These are phyloP conservation scores for Muscicapa adusta DNA, from an alignment of 2,113 vertebrate genomes.

Conservation along the genomic window DNA sequence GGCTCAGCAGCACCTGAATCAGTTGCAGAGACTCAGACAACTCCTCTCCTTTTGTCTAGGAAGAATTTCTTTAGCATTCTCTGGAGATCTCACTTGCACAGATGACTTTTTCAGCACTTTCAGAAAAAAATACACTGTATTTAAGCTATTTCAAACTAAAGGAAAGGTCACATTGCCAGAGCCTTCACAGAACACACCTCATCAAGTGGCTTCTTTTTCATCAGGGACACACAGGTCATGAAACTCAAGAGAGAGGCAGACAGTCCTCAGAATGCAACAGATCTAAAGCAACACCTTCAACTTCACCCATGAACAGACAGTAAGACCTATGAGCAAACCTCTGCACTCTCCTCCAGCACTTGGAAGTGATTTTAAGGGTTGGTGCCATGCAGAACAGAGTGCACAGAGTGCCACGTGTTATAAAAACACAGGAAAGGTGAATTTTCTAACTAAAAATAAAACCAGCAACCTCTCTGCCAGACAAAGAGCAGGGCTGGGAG, in stretches of 20 bases:
- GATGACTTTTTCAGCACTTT: neutral
- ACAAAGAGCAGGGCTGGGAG: neutral
- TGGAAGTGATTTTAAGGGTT: neutral
- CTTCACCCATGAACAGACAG: neutral
- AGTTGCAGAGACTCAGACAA: neutral
- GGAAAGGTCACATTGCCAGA: neutral
- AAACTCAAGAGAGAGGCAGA: neutral
- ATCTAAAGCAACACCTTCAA: neutral
- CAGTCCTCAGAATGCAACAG: neutral
- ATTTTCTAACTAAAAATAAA: neutral
- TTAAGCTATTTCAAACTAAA: neutral
- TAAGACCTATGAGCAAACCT: neutral
- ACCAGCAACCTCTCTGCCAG: neutral
- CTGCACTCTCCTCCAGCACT: neutral
- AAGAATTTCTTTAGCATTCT: neutral
- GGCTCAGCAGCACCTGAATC: neutral
- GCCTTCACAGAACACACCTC: neutral
- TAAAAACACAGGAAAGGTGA: neutral
- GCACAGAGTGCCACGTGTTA: neutral
- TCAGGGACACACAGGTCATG: neutral
- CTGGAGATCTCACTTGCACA: neutral
- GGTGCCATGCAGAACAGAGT: neutral
- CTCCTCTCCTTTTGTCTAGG: neutral
- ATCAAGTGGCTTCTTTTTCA: neutral
- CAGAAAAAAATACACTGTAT: neutral